These are phyloP conservation scores for Poeciliopsis presidionis DNA, from an alignment of 2,797 vertebrate genomes.

Conservation along the genomic window DNA sequence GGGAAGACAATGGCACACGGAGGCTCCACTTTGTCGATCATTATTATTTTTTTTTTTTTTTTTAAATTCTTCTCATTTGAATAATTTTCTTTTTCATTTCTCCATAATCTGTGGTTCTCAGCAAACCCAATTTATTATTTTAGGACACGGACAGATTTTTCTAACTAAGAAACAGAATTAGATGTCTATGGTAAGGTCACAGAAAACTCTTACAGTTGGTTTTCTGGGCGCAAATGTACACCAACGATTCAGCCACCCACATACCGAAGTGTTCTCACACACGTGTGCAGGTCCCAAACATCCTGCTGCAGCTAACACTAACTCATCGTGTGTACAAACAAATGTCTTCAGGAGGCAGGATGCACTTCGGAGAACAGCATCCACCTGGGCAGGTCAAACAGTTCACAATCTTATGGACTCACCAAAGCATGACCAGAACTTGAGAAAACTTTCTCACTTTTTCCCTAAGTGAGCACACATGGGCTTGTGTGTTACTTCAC, in stretches of 20 bases:
- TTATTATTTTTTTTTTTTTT: conserved; percentile 76
- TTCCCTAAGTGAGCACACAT: neutral
- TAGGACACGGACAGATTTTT: conserved; percentile 52
- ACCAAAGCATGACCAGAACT: conserved; percentile 35
- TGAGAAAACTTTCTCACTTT: conserved; percentile 29
- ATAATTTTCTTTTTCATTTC: conserved; percentile 50
- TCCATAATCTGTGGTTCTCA: neutral
- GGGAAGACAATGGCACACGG: conserved; percentile 70
- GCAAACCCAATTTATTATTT: conserved; percentile 29
- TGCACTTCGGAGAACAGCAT: conserved; percentile 69
- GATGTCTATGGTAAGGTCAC: conserved; percentile 43
- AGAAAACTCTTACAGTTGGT: conserved; percentile 42
- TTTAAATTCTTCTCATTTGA: conserved; percentile 55
- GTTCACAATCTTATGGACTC: conserved; percentile 56
- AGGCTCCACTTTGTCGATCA: conserved; percentile 62
- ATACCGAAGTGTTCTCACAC: conserved; percentile 79
- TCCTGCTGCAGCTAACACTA: conserved; percentile 89
- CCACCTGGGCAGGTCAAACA: conserved; percentile 87
- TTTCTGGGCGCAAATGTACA: conserved; percentile 54
- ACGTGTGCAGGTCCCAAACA: conserved; percentile 83
- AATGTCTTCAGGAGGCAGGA: conserved; percentile 78
- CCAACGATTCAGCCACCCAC: conserved; percentile 52
- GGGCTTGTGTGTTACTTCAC: conserved; percentile 23
- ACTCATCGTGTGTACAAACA: conserved; percentile 91
- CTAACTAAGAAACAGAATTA: conserved; percentile 49